Evolutionary conservation across 2,888 invertebrate species (phyloP).

Genomic region (Mystacides longicornis): DNA sequence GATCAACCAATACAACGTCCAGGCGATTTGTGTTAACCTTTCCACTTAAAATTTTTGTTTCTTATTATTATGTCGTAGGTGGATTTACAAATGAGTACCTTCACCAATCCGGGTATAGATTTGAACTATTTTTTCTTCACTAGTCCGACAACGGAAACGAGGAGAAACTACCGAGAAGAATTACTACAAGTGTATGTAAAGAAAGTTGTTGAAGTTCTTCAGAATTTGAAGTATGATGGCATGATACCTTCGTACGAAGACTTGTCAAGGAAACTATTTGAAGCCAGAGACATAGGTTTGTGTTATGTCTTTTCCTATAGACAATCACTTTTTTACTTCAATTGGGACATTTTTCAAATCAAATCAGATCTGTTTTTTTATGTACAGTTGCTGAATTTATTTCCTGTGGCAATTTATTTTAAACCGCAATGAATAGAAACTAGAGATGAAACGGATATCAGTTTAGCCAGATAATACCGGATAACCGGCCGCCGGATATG

Average conservation of each 20-base stretch:
- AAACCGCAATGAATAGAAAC: no score
- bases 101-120: slow-evolving; percentile 36
- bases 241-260: slow-evolving; percentile 17
- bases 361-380: not conserved
- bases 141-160: slow-evolving; percentile 32
- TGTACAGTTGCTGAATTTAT: no score
- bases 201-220: slow-evolving; percentile 28
- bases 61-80: no score
- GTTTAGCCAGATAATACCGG: no score
- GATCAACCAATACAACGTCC: no score
- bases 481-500: no score
- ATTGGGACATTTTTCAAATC: not conserved
- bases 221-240: slow-evolving; percentile 25
- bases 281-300: slow-evolving; percentile 17
- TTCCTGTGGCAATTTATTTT: no score
- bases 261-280: slow-evolving; percentile 11
- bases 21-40: no score
- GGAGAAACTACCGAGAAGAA: slow-evolving; percentile 28
- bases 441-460: no score
- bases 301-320: not conserved
- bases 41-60: no score
- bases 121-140: slow-evolving; percentile 38
- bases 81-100: slow-evolving; percentile 37
- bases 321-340: not conserved
- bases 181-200: slow-evolving; percentile 31